Evolutionary conservation across 2,797 vertebrate species (phyloP).

Genomic region (Numenius phaeopus): DNA sequence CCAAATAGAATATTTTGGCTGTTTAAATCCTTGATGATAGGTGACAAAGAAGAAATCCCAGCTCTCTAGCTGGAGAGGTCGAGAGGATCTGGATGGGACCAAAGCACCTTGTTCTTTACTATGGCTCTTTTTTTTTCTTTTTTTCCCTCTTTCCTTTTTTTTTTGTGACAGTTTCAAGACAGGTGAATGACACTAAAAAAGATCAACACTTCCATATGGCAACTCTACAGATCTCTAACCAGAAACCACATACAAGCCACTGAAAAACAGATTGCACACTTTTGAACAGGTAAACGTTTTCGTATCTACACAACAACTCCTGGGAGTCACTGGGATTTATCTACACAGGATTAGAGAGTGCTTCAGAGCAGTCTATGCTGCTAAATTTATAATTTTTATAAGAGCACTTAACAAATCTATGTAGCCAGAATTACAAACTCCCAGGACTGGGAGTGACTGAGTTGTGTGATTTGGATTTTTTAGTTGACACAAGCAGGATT

Average conservation of each 20-base stretch:
- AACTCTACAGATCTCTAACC: neutral
- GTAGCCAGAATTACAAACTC: neutral
- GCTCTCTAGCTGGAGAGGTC: neutral
- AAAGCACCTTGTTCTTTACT: neutral
- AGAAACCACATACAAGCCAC: neutral
- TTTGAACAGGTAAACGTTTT: neutral
- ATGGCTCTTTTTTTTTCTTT: neutral
- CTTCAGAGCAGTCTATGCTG: neutral
- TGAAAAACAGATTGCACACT: neutral
- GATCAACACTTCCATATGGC: fast-evolving
- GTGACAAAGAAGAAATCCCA: neutral
- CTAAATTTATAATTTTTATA: neutral
- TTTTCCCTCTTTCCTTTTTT: neutral
- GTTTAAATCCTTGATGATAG: neutral
- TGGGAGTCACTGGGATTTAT: neutral
- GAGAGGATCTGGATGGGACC: neutral
- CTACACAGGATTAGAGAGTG: neutral
- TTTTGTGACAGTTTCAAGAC: neutral
- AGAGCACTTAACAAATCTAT: neutral
- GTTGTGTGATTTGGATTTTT: neutral
- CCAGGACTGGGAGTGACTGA: neutral
- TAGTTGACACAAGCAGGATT: neutral
- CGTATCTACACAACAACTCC: neutral
- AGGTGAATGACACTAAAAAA: neutral
- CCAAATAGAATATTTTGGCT: neutral